Conservation (phyloP, 2,797 vertebrate species). For the Sciaenops ocellatus region DNA sequence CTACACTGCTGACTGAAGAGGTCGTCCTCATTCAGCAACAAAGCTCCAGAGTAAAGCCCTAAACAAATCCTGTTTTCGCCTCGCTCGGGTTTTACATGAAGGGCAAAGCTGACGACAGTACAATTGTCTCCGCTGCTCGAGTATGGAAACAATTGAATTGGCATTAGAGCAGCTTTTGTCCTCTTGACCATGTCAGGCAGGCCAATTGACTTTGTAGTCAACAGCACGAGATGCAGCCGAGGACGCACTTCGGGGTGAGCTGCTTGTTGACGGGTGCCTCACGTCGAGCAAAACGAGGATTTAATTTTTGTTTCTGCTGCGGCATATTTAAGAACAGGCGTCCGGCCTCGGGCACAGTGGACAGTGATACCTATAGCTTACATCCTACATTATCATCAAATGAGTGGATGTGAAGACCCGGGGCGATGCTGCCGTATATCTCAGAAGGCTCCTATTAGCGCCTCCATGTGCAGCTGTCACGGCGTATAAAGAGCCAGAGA, state of each 20-base stretch:
- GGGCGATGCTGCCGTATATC: constrained; percentile 43
- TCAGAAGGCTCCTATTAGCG: constrained; percentile 63
- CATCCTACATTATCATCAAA: constrained; percentile 48
- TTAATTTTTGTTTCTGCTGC: neutral
- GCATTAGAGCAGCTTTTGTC: constrained; percentile 61
- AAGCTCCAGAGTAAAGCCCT: constrained; percentile 58
- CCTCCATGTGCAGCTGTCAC: constrained; percentile 58
- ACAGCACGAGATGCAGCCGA: constrained; percentile 28
- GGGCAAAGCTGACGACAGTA: constrained; percentile 62
- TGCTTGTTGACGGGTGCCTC: constrained; percentile 18
- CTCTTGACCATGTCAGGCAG: constrained; percentile 53
- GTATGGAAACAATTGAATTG: constrained; percentile 58
- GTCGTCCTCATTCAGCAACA: constrained; percentile 47
- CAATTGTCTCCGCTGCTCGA: constrained; percentile 53
- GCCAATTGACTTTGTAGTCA: constrained; percentile 51
- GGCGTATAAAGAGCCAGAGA: constrained; percentile 44
- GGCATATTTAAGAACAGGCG: constrained; percentile 21
- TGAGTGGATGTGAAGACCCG: constrained; percentile 41
- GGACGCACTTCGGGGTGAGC: constrained; percentile 20
- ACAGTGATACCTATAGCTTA: constrained; percentile 36
- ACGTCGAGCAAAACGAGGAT: neutral
- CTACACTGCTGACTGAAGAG: constrained; percentile 45
- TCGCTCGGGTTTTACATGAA: constrained; percentile 59
- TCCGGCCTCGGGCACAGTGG: constrained; percentile 13
- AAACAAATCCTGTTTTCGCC: constrained; percentile 70